These are phyloP conservation scores for Coreius guichenoti DNA, from an alignment of 2,797 vertebrate genomes.

Conservation along the genomic window DNA sequence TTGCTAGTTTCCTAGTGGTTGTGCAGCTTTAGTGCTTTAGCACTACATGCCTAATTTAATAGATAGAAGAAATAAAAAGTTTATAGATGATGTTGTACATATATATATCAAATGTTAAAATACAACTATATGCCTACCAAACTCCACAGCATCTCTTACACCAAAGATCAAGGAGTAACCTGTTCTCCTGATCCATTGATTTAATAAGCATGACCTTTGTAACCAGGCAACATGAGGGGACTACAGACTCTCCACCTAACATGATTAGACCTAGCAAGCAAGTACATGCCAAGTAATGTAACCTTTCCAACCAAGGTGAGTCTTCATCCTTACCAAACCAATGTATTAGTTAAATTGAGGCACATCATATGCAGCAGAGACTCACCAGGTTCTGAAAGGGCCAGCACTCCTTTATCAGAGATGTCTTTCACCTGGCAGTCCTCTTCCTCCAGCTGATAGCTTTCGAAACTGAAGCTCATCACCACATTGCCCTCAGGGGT, in stretches of 20 bases:
- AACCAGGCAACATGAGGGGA: slow-evolving; percentile 46
- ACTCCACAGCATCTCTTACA: too few relatives aligned
- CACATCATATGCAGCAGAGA: slow-evolving; percentile 16
- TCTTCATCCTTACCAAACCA: not conserved
- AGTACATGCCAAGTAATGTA: slow-evolving; percentile 47
- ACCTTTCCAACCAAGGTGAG: slow-evolving; percentile 12
- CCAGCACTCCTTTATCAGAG: slow-evolving; percentile 84
- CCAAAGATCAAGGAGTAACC: not conserved
- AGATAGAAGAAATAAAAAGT: not conserved
- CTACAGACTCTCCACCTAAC: slow-evolving; percentile 48
- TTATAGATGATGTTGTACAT: not conserved
- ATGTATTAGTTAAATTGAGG: not conserved
- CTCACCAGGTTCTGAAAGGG: slow-evolving; percentile 89
- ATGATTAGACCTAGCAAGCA: slow-evolving; percentile 51
- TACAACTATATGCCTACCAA: too few relatives aligned
- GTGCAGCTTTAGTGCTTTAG: not conserved
- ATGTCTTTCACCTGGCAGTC: slow-evolving; percentile 80
- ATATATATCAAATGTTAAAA: too few relatives aligned
- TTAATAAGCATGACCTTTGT: slow-evolving; percentile 67
- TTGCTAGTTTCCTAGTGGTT: not conserved
- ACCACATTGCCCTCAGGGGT: slow-evolving; percentile 82
- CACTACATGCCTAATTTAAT: not conserved
- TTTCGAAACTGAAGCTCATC: slow-evolving; percentile 94
- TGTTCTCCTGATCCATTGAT: slow-evolving; percentile 64
- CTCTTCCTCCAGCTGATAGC: slow-evolving; percentile 91